Base-by-base conservation (phyloP, 2,797 vertebrate genomes). In the Lates japonicus region DNA sequence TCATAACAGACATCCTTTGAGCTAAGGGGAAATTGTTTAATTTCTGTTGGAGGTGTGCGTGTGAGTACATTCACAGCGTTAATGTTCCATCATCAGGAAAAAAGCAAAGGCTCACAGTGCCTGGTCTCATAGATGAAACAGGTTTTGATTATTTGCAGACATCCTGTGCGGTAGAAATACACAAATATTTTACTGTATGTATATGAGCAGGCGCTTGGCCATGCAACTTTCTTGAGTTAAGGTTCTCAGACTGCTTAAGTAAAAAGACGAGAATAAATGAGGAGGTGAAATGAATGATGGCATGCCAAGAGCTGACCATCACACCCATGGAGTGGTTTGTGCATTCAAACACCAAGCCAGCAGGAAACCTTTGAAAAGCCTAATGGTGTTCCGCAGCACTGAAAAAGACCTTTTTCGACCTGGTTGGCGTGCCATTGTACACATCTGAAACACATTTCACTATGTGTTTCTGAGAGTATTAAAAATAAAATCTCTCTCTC, bases 41-140 rank as follows among this genome's bases (percentile, higher is more conserved):
- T 89, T 90, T 78, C 8, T 29, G 51, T 42, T 65, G 70, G 66
- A 74, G 41, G 64, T 69, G 51, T 71, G 57, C 54, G 44, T 51
- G 77, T 75, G 60, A 35, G 74, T 71, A 59, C 66, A 65, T 74
- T 83, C 69, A 7, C 73, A 82, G 76, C 60, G 59, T 75, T 82
- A 90, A 88, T 91, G 78, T 87, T 90, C 74, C 76, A 82, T 79
- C 77, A 83, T 52, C 37, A 49, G 46, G 55, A 83, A 88, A 80
- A 76, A 60, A 71, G 76, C 70, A 71, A 64, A 83, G 60, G 60
- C 68, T 79, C 70, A 12, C 61, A 33, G 64, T 69, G 73, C 85
- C 80, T 81, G 70, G 52, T 83, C 71, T 83, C 58, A 62, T 59
- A 72, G 71, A 90, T 85, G 66, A 82, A 85, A 87, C 74, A 48